phyloP scores from a whole-genome alignment of 92 coral and sea anemone species.

The Umimayanthus chanpuru region DNA sequence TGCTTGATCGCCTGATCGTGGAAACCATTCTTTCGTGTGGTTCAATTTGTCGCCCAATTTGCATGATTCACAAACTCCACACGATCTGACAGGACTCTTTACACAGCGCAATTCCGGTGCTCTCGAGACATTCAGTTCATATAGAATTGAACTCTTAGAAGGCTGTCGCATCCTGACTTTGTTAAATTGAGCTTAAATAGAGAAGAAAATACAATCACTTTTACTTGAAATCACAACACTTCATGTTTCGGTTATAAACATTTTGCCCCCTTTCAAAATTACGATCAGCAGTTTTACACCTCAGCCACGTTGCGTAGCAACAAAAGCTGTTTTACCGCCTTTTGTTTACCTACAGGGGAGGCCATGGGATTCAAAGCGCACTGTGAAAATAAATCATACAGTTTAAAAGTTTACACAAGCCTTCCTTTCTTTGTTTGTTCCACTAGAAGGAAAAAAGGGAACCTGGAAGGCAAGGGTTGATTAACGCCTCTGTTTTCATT shows the following conservation, averaged over 20 bases:
- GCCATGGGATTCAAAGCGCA: background rate
- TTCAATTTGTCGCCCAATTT: conserved; percentile 72
- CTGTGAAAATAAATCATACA: background rate
- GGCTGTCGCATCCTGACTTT: conserved; percentile 88
- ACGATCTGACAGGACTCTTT: conserved; percentile 80
- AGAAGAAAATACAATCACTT: background rate
- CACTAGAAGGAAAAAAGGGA: background rate
- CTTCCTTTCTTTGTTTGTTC: background rate
- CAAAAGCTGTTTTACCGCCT: background rate
- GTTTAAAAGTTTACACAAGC: background rate
- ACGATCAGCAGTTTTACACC: conserved; percentile 7
- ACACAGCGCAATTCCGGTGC: conserved; percentile 89
- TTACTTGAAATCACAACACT: conserved; percentile 3
- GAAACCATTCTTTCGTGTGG: conserved; percentile 90
- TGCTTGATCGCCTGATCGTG: conserved; percentile 90
- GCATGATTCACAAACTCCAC: conserved; percentile 90
- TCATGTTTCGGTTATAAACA: conserved; percentile 39
- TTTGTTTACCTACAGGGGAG: background rate
- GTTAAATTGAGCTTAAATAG: conserved; percentile 46
- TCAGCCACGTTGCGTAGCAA: conserved; percentile 29
- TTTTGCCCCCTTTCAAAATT: background rate
- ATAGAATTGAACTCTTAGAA: conserved; percentile 65
- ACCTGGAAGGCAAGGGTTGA: background rate
- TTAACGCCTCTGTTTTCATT: background rate
- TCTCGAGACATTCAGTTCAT: conserved; percentile 83